Evolutionary conservation across 2,113 vertebrate genomes (phyloP), one percentile per base, ranked within the genome.

Genomic region (Apus apus): DNA sequence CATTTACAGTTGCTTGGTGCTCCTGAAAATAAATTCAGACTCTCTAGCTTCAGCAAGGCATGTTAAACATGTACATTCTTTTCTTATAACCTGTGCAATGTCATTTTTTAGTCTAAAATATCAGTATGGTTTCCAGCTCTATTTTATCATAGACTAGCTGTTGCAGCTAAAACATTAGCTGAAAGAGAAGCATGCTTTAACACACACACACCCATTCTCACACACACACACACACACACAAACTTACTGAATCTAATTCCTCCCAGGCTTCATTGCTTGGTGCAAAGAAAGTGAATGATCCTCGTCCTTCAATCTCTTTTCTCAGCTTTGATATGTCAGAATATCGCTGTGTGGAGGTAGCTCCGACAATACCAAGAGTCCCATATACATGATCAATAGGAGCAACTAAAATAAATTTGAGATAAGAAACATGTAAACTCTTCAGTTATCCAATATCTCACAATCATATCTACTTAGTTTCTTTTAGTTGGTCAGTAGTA

Each of bases 201-300:
- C 3, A 23, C 4, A 8, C 5, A 4, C 7, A 17, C 40, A 43
- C 40, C 40, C 40, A 43, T 43, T 43, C n/a, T n/a, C n/a, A n/a
- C 4, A 32, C 23, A 5, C 9, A 5, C 4, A 15, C 29, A 51
- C 7, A 85, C 21, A 58, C 6, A 53, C 11, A 71, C 30, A 82
- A 34, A 97, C 98, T 98, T 98, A 99, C 99, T 61, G 94, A n/a
- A 87, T 99, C 98, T 96, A 99, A 91, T 68, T 97, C 91, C 9
- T 99, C 98, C 99, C 99, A 99, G 34, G 99, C 99, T 7, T 99
- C 99, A 13, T 99, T 99, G 91, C 99, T 99, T 10, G 99, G 99
- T 78, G 99, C 98, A 90, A 99, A 99, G 94, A 99, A 99, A 29
- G 99, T 99, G 89, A 94, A 99, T 0, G 99, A 99, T 51, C 99